Evolutionary conservation across 2,888 invertebrate genomes (phyloP), one percentile per base, ranked within the genome.

Genomic region (Agonopterix arenella): DNA sequence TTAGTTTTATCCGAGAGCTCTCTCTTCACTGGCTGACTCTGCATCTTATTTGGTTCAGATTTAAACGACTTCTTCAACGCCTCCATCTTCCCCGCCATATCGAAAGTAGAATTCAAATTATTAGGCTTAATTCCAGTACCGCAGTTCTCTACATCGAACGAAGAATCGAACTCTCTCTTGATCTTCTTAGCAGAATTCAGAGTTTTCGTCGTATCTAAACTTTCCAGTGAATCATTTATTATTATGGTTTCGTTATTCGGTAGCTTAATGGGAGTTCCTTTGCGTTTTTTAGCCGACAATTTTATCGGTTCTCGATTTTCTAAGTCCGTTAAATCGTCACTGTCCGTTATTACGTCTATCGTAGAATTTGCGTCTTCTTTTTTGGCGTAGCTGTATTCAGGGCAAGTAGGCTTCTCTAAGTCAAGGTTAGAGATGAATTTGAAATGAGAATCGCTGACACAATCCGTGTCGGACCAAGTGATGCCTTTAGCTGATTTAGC

Each of bases 401-500:
- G 59, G 0, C 66, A 68, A 1, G 67, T 69, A 0, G 83, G 84
- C 51, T 78, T 76, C 1, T 77, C 66, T 4, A 81, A 47, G 36
- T 84, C 79, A 18, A 90, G 51, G 8, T 72, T 78, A 0, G 76
- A 71, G 16, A 88, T 69, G 53, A 75, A 83, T 58, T 77, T 78
- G 60, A 84, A 80, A 16, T 77, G 68, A 0, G 74, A 53, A 41
- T 82, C 80, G 1, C 50, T 62, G 38, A 79, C 77, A 0, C 53
- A 47, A 9, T 84, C 80, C 41, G 75, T 74, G 57, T 92, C 92
- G 0, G 89, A 89, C 92, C 93, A 93, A 9, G 90, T 89, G 10
- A 93, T 91, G 36, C 84, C 84, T 63, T 90, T 90, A 1, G 90
- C 85, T 0, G 91, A 90, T 61, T 92, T 92, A 0, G 91, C 83